Evolutionary conservation across 2,113 vertebrate genomes (phyloP).

Genomic region (Rhinolophus sinicus): DNA sequence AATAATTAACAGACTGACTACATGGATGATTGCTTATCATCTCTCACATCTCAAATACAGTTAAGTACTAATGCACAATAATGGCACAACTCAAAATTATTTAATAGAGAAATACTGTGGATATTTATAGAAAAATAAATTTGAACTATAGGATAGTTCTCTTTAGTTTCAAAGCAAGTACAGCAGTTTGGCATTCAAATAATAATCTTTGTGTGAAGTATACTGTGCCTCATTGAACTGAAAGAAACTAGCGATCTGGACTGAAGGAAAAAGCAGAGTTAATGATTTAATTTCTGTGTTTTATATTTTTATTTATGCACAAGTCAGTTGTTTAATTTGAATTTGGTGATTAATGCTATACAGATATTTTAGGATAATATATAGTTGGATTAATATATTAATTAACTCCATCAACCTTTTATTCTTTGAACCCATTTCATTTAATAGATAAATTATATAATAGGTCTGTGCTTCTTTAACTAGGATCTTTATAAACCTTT

Average conservation of each 20-base stretch:
- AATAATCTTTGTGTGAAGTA: neutral
- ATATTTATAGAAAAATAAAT: neutral
- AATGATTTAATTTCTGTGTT: neutral
- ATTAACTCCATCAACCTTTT: neutral
- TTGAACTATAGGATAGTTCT: neutral
- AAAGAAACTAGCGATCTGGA: neutral
- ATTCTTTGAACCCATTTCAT: neutral
- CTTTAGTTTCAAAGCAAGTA: neutral
- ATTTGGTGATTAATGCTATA: neutral
- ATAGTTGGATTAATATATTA: neutral
- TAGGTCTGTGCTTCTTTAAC: neutral
- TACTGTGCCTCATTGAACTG: neutral
- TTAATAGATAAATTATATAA: neutral
- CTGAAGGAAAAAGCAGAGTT: neutral
- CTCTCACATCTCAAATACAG: neutral
- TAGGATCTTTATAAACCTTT: neutral
- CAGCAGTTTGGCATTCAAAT: neutral
- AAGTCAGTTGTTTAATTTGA: neutral
- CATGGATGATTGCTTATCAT: neutral
- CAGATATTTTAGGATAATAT: neutral
- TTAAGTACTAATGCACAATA: neutral
- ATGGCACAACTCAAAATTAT: neutral
- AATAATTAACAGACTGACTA: slow-evolving; percentile 40
- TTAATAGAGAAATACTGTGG: neutral
- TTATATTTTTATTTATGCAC: neutral